A percentile compares a stretch with the other conserved stretches of the same genome.
Evolutionary conservation across 2,888 invertebrate species (phyloP).

Genomic region (Orthosia gothica): DNA sequence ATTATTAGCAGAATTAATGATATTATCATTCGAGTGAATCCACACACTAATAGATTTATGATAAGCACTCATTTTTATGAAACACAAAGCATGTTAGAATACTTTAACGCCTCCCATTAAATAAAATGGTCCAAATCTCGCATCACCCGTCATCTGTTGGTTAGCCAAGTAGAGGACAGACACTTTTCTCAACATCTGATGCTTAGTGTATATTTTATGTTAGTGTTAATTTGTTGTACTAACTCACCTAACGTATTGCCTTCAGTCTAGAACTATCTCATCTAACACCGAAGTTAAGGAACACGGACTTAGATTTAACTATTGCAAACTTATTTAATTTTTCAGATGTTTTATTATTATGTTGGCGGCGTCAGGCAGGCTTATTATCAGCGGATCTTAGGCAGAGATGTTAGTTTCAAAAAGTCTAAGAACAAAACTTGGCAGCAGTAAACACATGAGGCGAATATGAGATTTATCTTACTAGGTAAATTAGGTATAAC

Average conservation of each 20-base stretch:
- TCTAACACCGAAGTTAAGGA: slow-evolving; percentile 47
- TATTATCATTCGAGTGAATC: slow-evolving; percentile 39
- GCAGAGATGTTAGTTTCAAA: slow-evolving; percentile 71
- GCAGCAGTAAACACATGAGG: slow-evolving; percentile 68
- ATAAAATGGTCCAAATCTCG: slow-evolving; percentile 33
- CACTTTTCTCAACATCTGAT: slow-evolving; percentile 34
- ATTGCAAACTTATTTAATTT: slow-evolving; percentile 81
- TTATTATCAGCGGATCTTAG: slow-evolving; percentile 71
- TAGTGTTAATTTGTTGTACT: slow-evolving; percentile 55
- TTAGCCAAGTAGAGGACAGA: slow-evolving; percentile 39
- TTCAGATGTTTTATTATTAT: slow-evolving; percentile 81
- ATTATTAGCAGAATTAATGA: slow-evolving; percentile 67
- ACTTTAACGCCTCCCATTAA: slow-evolving; percentile 45
- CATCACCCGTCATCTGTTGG: slow-evolving; percentile 42
- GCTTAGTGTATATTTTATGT: slow-evolving; percentile 50
- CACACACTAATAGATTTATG: slow-evolving; percentile 53
- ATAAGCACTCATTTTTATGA: slow-evolving; percentile 60
- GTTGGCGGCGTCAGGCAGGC: slow-evolving; percentile 81
- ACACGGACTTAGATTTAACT: slow-evolving; percentile 70
- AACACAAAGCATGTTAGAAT: slow-evolving; percentile 65
- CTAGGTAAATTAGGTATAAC: slow-evolving; percentile 66
- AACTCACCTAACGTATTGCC: slow-evolving; percentile 53
- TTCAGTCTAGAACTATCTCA: slow-evolving; percentile 41
- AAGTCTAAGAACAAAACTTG: slow-evolving; percentile 63
- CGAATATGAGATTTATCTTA: slow-evolving; percentile 60